Conservation (phyloP, 2,797 vertebrate species). For the Monodelphis domestica region DNA sequence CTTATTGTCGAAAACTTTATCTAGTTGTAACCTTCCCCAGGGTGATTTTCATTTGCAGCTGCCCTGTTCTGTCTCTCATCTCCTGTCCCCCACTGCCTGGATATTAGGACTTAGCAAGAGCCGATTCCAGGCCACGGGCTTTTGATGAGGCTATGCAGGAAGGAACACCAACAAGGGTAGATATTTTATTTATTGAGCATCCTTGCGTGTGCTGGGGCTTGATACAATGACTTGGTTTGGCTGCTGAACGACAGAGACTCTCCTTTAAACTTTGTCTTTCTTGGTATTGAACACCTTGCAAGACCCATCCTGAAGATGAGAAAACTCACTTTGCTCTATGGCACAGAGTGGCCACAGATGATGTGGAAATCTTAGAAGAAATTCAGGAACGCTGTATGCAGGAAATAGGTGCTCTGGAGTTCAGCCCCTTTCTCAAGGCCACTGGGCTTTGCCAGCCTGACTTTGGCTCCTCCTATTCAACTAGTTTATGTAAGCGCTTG, state of each 20-base stretch:
- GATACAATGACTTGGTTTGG: background rate
- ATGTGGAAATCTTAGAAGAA: background rate
- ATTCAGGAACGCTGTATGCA: background rate
- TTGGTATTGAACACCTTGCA: background rate
- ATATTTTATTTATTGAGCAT: background rate
- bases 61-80: slow-evolving; percentile 85
- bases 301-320: background rate
- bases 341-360: accelerated
- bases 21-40: slow-evolving; percentile 89
- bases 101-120: slow-evolving; percentile 71
- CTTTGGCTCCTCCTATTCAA: background rate
- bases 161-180: slow-evolving; percentile 57
- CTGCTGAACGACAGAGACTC: background rate
- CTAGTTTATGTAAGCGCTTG: slow-evolving; percentile 57
- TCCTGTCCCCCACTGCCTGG: slow-evolving; percentile 77
- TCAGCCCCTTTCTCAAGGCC: background rate
- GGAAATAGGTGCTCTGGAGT: background rate
- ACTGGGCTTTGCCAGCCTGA: accelerated
- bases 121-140: slow-evolving; percentile 56
- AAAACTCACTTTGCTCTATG: background rate
- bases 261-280: background rate
- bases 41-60: slow-evolving; percentile 89
- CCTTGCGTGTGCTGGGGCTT: background rate
- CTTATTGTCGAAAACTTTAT: slow-evolving; percentile 92
- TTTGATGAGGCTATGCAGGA: slow-evolving; percentile 57